Base-by-base conservation (phyloP, 2,888 invertebrate genomes). In the Heliconius aoede region DNA sequence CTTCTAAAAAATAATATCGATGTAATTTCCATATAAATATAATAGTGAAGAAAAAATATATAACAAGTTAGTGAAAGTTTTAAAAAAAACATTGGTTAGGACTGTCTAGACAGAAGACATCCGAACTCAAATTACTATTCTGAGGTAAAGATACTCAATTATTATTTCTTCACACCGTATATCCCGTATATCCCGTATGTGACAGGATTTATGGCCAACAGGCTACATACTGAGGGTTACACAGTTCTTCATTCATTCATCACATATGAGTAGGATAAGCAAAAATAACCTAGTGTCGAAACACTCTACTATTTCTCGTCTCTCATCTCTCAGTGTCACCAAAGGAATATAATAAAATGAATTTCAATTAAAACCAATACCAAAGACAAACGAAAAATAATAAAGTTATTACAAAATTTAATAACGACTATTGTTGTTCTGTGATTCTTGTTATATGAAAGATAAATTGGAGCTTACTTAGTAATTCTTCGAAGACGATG, bases 371-470 rank as follows among this genome's bases (percentile, higher is more conserved):
- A 21, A 46, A 46, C 2, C 8, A 46, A 61, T 28, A 61, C 61
- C 28, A 5, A 26, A 60, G 7, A 26, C 26, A 26, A 60, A 60
- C 26, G 7, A 26, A 26, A 65, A 7, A 65, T 26, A 65, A 65
- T 64, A 36, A 21, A 64, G n/a, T 40, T 9, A 24, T 36, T 24
- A 15, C 11, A 65, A 24, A 40, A 40, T 65, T 69, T 69, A 51
- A 69, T 55, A 69, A 28, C n/a, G 18, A 69, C 11, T 8, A 46
- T 46, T 3, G 4, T 32, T 36, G 24, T 28, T 71, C 69, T 74
- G 58, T 55, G 55, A 69, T 76, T 69, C 28, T 68, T 71, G 55
- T 77, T 60, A 73, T 73, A 61, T 51, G 69, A 64, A 73, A 73
- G 46, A 73, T 71, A 77, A 73, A 77, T 77, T 71, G 36, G 46